Evolutionary conservation across 2,797 vertebrate species (phyloP), one percentile per base, ranked within the genome.

Genomic region (Valencia hispanica): DNA sequence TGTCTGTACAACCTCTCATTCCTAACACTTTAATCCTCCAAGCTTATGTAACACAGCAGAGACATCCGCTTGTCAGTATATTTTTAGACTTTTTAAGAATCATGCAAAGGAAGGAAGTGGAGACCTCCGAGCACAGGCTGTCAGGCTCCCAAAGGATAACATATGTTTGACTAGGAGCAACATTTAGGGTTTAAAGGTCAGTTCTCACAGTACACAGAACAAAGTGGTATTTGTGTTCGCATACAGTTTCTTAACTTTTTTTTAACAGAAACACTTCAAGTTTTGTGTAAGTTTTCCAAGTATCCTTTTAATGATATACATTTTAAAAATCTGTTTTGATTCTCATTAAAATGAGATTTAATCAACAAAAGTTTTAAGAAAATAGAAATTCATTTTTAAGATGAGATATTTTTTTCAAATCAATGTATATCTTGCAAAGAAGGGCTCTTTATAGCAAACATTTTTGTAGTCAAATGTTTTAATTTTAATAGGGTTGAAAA

Each of bases 201-300:
- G 59, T 90, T 93, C 94, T 94, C 94, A 90, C 89, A 93, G 94
- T 93, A 91, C 93, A 94, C 82, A 85, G 82, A 80, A 93, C 92
- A 93, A 94, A 94, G 93, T 89, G 84, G 84, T 89, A 81, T 85
- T 90, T 89, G 84, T 80, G 84, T 91, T 92, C 87, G 87, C 84
- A 90, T 89, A 82, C 82, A 85, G 72, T 70, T 68, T 25, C 39
- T 45, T 43, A 27, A 45, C 7, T 68, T 43, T n/a, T 43, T n/a
- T 68, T 14, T 17, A 45, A 43, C 14, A 27, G 39, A 14, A 27
- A 27, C 63, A 25, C 12, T 68, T 68, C 15, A 17, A 15, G 41
- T 25, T 65, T 36, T 39, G 32, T 25, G 32, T 36, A 63, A 11
- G 20, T 36, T 63, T 8, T 65, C 34, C 32, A 65, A 65, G 20